Evolutionary conservation across 2,113 vertebrate species (phyloP).

Genomic region (Dunckerocampus dactyliophorus): DNA sequence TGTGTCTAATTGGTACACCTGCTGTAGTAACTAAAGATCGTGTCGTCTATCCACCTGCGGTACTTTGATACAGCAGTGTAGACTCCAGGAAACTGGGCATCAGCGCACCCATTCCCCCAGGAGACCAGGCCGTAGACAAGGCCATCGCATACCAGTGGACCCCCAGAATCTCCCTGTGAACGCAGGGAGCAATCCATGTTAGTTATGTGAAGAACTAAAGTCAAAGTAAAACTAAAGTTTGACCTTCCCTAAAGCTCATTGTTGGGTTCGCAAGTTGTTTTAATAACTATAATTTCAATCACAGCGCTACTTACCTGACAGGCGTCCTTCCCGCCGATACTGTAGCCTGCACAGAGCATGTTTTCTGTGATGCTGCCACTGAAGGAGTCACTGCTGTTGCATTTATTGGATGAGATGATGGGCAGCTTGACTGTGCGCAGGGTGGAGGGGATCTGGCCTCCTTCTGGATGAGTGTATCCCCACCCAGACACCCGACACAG

Average conservation of each 20-base stretch:
- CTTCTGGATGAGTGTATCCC: slow-evolving; percentile 67
- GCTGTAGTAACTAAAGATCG: slow-evolving; percentile 68
- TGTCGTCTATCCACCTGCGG: slow-evolving; percentile 77
- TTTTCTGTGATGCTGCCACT: slow-evolving; percentile 71
- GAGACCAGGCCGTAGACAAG: slow-evolving; percentile 78
- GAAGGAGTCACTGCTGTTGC: slow-evolving; percentile 72
- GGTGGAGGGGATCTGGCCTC: slow-evolving; percentile 60
- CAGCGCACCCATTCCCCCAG: slow-evolving; percentile 77
- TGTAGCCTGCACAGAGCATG: slow-evolving; percentile 79
- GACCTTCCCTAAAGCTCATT: too few species aligned
- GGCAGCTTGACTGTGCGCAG: slow-evolving; percentile 72
- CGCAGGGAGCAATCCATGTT: background rate
- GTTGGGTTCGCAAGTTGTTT: too few species aligned
- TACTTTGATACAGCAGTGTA: slow-evolving; percentile 77
- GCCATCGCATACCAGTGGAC: slow-evolving; percentile 78
- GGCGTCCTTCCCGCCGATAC: slow-evolving; percentile 72
- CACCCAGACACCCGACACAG: slow-evolving; percentile 78
- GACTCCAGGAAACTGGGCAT: slow-evolving; percentile 74
- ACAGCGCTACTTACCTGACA: slow-evolving; percentile 64
- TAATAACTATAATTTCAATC: too few species aligned
- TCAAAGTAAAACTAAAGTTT: background rate
- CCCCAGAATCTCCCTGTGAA: slow-evolving; percentile 77
- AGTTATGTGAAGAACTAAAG: background rate
- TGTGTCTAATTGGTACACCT: slow-evolving; percentile 32
- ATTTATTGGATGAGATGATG: slow-evolving; percentile 62